These are phyloP conservation scores for Rhynchotus rufescens DNA, from an alignment of 2,797 vertebrate species.

Conservation along the genomic window DNA sequence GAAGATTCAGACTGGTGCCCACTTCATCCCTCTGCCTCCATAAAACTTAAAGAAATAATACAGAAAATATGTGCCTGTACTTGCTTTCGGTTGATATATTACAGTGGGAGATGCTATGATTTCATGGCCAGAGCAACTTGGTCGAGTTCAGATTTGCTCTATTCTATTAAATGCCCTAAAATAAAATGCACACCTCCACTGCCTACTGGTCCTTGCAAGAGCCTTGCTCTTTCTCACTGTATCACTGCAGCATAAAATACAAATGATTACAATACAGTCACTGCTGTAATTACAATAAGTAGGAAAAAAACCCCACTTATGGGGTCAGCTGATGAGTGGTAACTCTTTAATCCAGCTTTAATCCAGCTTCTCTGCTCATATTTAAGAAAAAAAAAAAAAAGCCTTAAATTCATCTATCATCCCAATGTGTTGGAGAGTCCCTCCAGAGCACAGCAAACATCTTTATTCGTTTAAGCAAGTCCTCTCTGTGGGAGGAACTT, in stretches of 20 bases:
- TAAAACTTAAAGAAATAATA: constrained; percentile 59
- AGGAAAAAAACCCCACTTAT: neutral
- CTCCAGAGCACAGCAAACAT: neutral
- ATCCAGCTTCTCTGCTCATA: neutral
- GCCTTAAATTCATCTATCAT: neutral
- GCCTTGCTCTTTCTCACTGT: neutral
- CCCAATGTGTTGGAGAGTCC: neutral
- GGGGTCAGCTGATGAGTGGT: neutral
- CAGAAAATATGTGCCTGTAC: constrained; percentile 61
- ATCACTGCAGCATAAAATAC: neutral
- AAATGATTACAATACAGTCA: neutral
- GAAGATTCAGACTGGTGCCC: constrained; percentile 49
- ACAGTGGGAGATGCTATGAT: neutral
- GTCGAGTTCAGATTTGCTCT: neutral
- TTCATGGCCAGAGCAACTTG: neutral
- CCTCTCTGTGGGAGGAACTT: neutral
- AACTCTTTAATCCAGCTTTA: neutral
- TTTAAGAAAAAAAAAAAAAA: neutral
- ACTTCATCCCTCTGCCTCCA: constrained; percentile 53
- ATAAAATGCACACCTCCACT: neutral
- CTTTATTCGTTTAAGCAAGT: neutral
- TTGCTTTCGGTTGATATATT: constrained; percentile 1
- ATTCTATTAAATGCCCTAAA: neutral
- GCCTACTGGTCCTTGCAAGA: neutral
- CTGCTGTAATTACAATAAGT: neutral